A percentile compares a stretch with the other conserved stretches of the same genome.
phyloP scores from a whole-genome alignment of 2,888 invertebrate genomes.

The Griposia aprilina region DNA sequence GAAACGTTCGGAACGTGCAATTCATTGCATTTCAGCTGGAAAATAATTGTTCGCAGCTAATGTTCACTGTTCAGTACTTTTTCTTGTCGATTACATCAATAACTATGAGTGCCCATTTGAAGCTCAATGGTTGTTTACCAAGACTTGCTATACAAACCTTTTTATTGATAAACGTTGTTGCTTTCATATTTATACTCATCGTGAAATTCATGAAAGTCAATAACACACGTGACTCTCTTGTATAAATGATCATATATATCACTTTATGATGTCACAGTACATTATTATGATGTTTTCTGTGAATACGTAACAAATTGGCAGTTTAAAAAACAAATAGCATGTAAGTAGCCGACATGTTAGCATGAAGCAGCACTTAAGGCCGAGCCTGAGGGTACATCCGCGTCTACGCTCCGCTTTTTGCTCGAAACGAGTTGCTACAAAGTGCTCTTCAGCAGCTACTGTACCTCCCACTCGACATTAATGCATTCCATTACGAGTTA shows the following conservation, averaged over 20 bases:
- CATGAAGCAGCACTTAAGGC: conserved; percentile 71
- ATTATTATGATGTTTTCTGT: conserved; percentile 18
- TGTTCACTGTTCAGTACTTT: conserved; percentile 67
- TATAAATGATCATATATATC: conserved; percentile 25
- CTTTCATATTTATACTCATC: conserved; percentile 19
- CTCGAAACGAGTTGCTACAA: conserved; percentile 73
- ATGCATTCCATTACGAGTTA: conserved; percentile 83
- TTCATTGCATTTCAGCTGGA: conserved; percentile 69
- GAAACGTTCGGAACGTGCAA: conserved; percentile 64
- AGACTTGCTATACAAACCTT: neutral
- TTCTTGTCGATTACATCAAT: conserved; percentile 60
- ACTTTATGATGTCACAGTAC: conserved; percentile 15
- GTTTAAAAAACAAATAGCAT: conserved; percentile 59
- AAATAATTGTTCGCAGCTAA: conserved; percentile 71
- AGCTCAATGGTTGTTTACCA: conserved; percentile 25
- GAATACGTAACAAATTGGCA: conserved; percentile 41
- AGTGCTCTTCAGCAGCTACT: conserved; percentile 76
- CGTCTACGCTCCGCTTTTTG: conserved; percentile 77
- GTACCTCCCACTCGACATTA: conserved; percentile 77
- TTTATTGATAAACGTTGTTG: conserved; percentile 11
- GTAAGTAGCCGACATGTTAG: conserved; percentile 70
- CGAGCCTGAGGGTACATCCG: conserved; percentile 72
- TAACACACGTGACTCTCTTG: conserved; percentile 1
- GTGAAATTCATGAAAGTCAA: conserved; percentile 22
- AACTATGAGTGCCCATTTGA: conserved; percentile 39